phyloP scores from a whole-genome alignment of 2,888 invertebrate species.

The Eutolmus rufibarbis region DNA sequence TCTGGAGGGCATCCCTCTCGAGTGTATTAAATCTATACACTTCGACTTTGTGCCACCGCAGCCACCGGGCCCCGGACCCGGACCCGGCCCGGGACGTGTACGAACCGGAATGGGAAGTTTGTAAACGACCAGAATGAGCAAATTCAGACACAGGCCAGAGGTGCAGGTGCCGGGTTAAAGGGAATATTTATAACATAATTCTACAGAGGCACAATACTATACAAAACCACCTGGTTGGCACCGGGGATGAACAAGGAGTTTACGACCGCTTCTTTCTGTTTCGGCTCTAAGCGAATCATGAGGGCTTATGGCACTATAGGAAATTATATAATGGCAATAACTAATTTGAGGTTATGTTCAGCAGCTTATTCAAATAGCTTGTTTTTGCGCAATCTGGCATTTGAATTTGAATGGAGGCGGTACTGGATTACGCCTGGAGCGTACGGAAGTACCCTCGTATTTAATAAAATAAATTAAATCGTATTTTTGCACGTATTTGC shows the following conservation, averaged over 20 bases:
- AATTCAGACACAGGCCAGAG: slow-evolving; percentile 16
- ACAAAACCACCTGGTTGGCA: slow-evolving; percentile 16
- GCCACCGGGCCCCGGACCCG: not conserved
- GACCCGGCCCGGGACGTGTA: not conserved
- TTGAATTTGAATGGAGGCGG: not conserved
- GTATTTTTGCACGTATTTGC: slow-evolving; percentile 24
- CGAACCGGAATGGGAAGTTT: not conserved
- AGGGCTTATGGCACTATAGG: slow-evolving; percentile 17
- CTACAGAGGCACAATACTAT: not conserved
- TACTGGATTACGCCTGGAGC: not conserved
- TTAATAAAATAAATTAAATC: slow-evolving; percentile 32
- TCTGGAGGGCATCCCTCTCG: not conserved
- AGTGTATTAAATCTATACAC: slow-evolving; percentile 31
- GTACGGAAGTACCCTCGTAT: not conserved
- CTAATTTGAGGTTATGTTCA: slow-evolving; percentile 29
- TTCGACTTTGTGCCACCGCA: slow-evolving; percentile 17
- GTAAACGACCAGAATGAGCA: slow-evolving; percentile 24
- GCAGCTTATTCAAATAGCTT: slow-evolving; percentile 3
- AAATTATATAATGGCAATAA: slow-evolving; percentile 29
- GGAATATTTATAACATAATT: slow-evolving; percentile 32
- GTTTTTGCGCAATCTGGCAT: slow-evolving; percentile 6
- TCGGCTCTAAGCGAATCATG: slow-evolving; percentile 29
- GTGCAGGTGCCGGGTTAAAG: slow-evolving; percentile 23
- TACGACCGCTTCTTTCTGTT: slow-evolving; percentile 23
- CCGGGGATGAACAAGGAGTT: slow-evolving; percentile 15